Evolutionary conservation across 2,888 invertebrate genomes (phyloP).

Genomic region (Tortrix viridana): DNA sequence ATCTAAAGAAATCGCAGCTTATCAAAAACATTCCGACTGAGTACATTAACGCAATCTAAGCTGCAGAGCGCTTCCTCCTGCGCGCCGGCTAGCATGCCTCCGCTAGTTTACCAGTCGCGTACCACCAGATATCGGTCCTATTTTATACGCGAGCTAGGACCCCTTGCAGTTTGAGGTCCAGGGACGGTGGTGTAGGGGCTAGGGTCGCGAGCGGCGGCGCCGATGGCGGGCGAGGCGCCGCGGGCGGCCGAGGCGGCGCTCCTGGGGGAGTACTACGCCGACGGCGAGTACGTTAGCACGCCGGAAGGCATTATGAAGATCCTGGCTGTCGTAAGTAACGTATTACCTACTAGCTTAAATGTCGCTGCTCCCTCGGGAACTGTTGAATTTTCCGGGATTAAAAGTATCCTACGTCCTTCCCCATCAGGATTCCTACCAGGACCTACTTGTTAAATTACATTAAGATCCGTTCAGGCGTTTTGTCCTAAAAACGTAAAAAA

Average conservation of each 20-base stretch:
- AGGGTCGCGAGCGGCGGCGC: background rate
- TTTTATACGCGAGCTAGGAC: too few species aligned
- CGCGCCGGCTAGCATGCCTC: background rate
- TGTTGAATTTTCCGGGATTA: too few species aligned
- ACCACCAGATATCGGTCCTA: too few species aligned
- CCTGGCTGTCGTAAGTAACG: conserved; percentile 52
- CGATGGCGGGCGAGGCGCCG: conserved; percentile 9
- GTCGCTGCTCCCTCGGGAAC: too few species aligned
- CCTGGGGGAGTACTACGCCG: conserved; percentile 56
- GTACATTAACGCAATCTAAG: conserved; percentile 18
- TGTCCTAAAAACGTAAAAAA: too few species aligned
- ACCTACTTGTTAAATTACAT: too few species aligned
- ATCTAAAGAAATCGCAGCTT: conserved; percentile 25
- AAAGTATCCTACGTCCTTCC: too few species aligned
- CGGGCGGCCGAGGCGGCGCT: conserved; percentile 36
- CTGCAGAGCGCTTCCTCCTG: background rate
- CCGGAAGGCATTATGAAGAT: conserved; percentile 61
- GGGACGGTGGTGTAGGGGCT: background rate
- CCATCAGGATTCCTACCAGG: too few species aligned
- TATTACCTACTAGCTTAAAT: too few species aligned
- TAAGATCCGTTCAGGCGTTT: too few species aligned
- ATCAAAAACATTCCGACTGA: conserved; percentile 5
- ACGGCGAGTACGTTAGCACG: conserved; percentile 55
- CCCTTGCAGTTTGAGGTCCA: too few species aligned
- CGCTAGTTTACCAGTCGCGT: too few species aligned